A percentile compares a stretch with the other conserved stretches of the same genome.
Evolutionary conservation across 2,888 invertebrate species (phyloP).

Genomic region (Cancer borealis): DNA sequence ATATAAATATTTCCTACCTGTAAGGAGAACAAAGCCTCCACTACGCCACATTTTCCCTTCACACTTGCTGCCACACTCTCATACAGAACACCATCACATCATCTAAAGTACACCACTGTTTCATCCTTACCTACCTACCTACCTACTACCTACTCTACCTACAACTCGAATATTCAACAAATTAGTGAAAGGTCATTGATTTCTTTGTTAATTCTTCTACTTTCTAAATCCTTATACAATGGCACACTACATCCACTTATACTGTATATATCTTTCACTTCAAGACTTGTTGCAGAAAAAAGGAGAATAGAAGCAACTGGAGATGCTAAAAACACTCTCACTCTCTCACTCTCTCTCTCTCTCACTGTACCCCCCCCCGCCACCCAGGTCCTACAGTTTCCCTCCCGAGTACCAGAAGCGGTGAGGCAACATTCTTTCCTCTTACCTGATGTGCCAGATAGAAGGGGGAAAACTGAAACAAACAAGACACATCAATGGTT

Average conservation of each 20-base stretch:
- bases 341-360: background rate
- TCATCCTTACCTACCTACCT: background rate
- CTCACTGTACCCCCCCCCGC: background rate
- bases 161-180: background rate
- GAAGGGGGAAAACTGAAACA: slow-evolving; percentile 59
- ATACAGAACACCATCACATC: background rate
- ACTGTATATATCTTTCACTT: background rate
- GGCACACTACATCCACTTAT: background rate
- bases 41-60: no score
- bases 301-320: background rate
- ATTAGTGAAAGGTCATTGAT: background rate
- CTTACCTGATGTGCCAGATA: slow-evolving; percentile 56
- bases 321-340: background rate
- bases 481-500: slow-evolving; percentile 52
- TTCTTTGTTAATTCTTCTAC: background rate
- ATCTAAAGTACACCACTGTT: background rate
- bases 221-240: background rate
- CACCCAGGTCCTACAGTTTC: background rate
- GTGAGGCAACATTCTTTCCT: background rate
- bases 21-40: background rate
- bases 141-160: background rate
- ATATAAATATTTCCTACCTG: background rate
- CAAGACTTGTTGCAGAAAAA: background rate
- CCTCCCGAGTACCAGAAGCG: background rate
- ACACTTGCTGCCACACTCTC: background rate